Conservation (phyloP, 1,140 invertebrate genomes). For the Calephelis virginiensis region DNA sequence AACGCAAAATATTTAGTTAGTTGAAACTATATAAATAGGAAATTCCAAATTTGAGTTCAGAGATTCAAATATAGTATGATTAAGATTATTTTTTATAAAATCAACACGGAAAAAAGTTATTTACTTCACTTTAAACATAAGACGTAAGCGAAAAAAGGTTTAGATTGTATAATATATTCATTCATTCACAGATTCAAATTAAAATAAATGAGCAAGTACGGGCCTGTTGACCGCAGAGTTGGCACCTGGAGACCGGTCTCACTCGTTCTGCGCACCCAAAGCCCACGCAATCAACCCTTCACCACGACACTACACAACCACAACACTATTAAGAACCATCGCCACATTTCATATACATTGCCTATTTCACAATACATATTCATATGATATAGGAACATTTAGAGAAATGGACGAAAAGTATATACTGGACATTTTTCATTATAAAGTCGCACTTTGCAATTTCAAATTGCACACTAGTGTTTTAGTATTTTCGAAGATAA, state of each 20-base stretch:
- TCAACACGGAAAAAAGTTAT: neutral
- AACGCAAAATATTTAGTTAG: too few relatives aligned
- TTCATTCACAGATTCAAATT: constrained; percentile 31
- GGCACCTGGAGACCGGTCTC: constrained; percentile 70
- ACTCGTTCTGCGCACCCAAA: constrained; percentile 64
- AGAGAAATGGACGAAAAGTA: neutral
- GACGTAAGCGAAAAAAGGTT: neutral
- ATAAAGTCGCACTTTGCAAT: neutral
- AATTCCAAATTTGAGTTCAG: too few relatives aligned
- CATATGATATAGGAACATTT: neutral
- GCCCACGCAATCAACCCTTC: constrained; percentile 54
- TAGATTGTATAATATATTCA: neutral
- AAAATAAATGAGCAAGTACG: constrained; percentile 43
- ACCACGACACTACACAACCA: constrained; percentile 44
- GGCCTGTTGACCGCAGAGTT: constrained; percentile 39
- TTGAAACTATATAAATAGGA: too few relatives aligned
- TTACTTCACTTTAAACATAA: neutral
- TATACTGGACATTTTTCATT: neutral
- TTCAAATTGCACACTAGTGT: neutral
- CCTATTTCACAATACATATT: neutral
- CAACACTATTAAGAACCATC: constrained; percentile 29
- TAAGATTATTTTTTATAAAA: too few relatives aligned
- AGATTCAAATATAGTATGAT: too few relatives aligned
- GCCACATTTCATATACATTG: constrained; percentile 5
- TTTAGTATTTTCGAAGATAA: constrained; percentile 2